Evolutionary conservation across 2,113 vertebrate genomes (phyloP), one percentile per base, ranked within the genome.

Genomic region (Cyprinus carpio): DNA sequence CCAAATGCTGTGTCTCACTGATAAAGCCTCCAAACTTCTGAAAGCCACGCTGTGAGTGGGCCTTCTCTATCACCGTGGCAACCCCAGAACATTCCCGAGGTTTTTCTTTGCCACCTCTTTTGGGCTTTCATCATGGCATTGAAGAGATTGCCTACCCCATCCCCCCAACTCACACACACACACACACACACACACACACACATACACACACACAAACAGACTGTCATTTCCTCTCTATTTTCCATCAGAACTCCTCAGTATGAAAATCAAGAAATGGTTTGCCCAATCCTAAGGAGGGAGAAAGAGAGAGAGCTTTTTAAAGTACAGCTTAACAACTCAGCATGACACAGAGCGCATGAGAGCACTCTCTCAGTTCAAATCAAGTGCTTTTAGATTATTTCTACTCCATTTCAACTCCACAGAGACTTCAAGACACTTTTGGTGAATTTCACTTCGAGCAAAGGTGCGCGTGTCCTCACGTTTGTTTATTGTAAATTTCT

Each of bases 101-200:
- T 96, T 97, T 96, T 97, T 96, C 95, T 96, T 97, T 96, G 96
- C 96, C 96, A 96, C 96, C 96, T 96, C 96, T 96, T 97, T 96
- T 96, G 95, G 96, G 95, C 95, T 96, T 96, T 96, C 95, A 89
- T 96, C 96, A 96, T 96, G 96, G 96, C 96, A 96, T 96, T 97
- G 96, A 96, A 95, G 95, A 96, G 96, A 96, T 96, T 95, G 96
- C 95, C 93, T 95, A 95, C 95, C 96, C 96, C 96, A 96, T 96
- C 95, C 96, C 95, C 95, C 94, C 94, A 95, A 95, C 94, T 95
- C 76, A 40, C 56, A 69, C 85, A 82, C 69, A 78, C 72, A 65
- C 40, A 65, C 13, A 16, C 56, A 69, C 85, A 81, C 67, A 72
- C 71, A 64, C 37, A 64, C n/a, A n/a, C n/a, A n/a, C n/a, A n/a